phyloP scores from a whole-genome alignment of 2,797 vertebrate genomes.

The Sarcophilus harrisii region DNA sequence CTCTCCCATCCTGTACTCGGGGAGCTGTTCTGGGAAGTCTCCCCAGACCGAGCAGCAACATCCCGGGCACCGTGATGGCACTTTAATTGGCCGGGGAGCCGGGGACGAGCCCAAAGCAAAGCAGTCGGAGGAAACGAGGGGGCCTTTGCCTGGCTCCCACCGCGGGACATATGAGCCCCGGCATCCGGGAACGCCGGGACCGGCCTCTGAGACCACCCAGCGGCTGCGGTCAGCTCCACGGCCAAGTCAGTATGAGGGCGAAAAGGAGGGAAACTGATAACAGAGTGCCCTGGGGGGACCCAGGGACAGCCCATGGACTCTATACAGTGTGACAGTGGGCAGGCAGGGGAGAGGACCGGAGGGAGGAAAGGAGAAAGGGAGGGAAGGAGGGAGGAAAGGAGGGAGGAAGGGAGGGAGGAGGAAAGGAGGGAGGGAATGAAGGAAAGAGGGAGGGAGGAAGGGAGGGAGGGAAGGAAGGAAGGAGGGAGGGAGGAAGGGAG shows the following conservation, averaged over 20 bases:
- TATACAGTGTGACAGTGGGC: background rate
- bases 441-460: too few species aligned
- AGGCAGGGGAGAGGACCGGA: background rate
- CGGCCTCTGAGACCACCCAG: background rate
- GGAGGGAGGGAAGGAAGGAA: too few species aligned
- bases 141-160: conserved; percentile 58
- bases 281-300: background rate
- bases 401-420: too few species aligned
- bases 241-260: background rate
- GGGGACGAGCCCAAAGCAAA: conserved; percentile 76
- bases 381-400: too few species aligned
- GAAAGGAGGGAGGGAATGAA: too few species aligned
- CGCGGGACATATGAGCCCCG: conserved; percentile 32
- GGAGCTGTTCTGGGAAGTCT: conserved; percentile 86
- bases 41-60: conserved; percentile 80
- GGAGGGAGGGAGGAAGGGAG: too few species aligned
- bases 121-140: conserved; percentile 66
- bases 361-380: too few species aligned
- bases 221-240: accelerated
- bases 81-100: conserved; percentile 84
- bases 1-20: conserved; percentile 78
- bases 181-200: conserved; percentile 42
- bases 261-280: background rate
- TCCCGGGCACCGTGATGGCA: conserved; percentile 83
- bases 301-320: too few species aligned